Base-by-base conservation (phyloP, 2,888 invertebrate genomes). In the Drosophila parthenogenetica region DNA sequence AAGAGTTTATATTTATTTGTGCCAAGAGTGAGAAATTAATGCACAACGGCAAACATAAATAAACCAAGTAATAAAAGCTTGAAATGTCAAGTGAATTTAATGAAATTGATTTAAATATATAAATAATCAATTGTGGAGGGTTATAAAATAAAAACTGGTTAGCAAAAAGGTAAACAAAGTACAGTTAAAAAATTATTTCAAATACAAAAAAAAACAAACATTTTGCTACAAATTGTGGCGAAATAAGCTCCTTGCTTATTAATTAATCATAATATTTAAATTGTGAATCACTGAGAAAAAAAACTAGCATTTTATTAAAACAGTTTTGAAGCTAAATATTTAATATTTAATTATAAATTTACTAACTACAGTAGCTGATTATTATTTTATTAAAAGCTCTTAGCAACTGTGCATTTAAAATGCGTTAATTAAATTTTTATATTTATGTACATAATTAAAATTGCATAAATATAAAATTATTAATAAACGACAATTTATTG, bases 21-120 rank as follows among this genome's bases (percentile, higher is more conserved):
- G 29, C 29, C 29, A 29, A 29, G 29, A 29, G 29, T 29, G 45
- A 74, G 61, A 61, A 74, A 65, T 74, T 73, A 66, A 71, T 48
- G 43, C 5, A 29, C 35, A 46, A 17, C 32, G 13, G 32, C 42
- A 7, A 32, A 2, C n/a, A 50, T 35, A 40, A 14, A 39, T 2
- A 25, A 32, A 29, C 25, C 16, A 17, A 71, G 19, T 29, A 37
- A 49, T 45, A 46, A 59, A 60, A 39, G 22, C 51, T 17, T 32
- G 5, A 65, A 71, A 67, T 60, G 43, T 37, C 51, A 49, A 42
- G 17, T 17, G 68, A 54, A 22, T 68, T 58, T 35, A 57, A 35
- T 67, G 49, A 54, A 45, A 67, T 50, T 35, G 17, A 67, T 67
- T 69, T 69, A 55, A 43, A 62, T 62, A 32, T 49, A 54, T 43